phyloP scores from a whole-genome alignment of 2,888 invertebrate genomes.

The Gastrophysa polygoni region DNA sequence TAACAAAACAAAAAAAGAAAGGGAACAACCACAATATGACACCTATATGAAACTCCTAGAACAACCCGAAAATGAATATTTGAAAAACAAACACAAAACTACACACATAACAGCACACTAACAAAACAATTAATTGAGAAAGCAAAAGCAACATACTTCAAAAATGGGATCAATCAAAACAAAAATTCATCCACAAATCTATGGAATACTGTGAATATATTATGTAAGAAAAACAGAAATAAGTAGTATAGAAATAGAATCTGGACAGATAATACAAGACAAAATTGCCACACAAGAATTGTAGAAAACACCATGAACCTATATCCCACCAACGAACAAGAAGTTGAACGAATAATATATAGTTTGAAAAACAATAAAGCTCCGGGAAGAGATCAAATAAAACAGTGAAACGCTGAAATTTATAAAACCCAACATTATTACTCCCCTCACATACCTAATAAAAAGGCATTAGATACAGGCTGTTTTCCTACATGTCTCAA shows the following conservation, averaged over 20 bases:
- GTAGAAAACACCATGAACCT: conserved; percentile 6
- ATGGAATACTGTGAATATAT: conserved; percentile 1
- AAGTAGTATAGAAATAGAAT: neutral
- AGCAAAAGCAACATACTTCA: conserved; percentile 3
- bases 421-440: too few relatives aligned
- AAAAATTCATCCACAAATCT: neutral
- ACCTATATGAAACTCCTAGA: conserved; percentile 5
- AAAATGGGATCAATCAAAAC: neutral
- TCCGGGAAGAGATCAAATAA: too few relatives aligned
- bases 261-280: conserved; percentile 3
- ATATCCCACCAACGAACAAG: conserved; percentile 12
- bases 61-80: neutral
- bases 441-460: too few relatives aligned
- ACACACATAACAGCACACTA: conserved; percentile 5
- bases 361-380: conserved; percentile 9
- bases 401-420: too few relatives aligned
- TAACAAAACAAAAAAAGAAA: conserved; percentile 3
- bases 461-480: neutral
- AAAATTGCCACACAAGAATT: neutral
- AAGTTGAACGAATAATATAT: conserved; percentile 7
- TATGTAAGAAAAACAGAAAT: conserved; percentile 11
- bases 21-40: neutral
- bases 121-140: conserved; percentile 4
- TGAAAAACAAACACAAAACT: conserved; percentile 3
- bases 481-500: neutral